Evolutionary conservation across 2,113 vertebrate species (phyloP), one percentile per base, ranked within the genome.

Genomic region (Leucopsar rothschildi): DNA sequence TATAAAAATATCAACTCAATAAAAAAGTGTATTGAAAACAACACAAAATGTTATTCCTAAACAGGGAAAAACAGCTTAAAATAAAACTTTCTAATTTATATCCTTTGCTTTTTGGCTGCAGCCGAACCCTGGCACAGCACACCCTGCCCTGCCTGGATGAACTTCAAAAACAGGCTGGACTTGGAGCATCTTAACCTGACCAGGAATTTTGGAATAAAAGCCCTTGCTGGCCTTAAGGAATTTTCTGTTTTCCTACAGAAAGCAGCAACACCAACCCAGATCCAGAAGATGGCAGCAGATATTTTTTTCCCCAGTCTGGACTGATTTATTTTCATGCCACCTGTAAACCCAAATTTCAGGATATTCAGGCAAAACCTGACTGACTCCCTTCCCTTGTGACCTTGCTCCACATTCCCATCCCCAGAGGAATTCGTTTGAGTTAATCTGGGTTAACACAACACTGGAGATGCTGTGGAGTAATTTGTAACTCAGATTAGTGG

Each of bases 221-320:
- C 27, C 40, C 50, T 15, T 12, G 18, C 0, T 12, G 11, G n/a
- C 42, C 33, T 65, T 1, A 22, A 0, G 5, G 28, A 24, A 64
- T 35, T 75, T n/a, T 25, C 12, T 35, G 2, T 15, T 56, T 81
- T n/a, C 29, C 11, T 15, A 13, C 15, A 20, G 0, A 1, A 55
- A 20, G 66, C 8, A 22, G 33, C 53, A 63, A 39, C 73, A 69
- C 33, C 39, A 18, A 45, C 19, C 23, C 47, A 60, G 15, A 53
- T 52, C 83, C 83, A 86, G 84, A 69, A 86, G 94, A 28, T 37
- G 94, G 95, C 90, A 96, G 89, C 5, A 94, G 45, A 24, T 45
- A 6, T 13, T 10, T 23, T 33, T 33, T 82, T 69, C 40, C 27
- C 73, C 68, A 87, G 49, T 7, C 55, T 47, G 42, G 49, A 91